Percentiles rank a stretch among this genome's conserved stretches.
Evolutionary conservation across 2,113 vertebrate species (phyloP).

Genomic region (Excalfactoria chinensis): DNA sequence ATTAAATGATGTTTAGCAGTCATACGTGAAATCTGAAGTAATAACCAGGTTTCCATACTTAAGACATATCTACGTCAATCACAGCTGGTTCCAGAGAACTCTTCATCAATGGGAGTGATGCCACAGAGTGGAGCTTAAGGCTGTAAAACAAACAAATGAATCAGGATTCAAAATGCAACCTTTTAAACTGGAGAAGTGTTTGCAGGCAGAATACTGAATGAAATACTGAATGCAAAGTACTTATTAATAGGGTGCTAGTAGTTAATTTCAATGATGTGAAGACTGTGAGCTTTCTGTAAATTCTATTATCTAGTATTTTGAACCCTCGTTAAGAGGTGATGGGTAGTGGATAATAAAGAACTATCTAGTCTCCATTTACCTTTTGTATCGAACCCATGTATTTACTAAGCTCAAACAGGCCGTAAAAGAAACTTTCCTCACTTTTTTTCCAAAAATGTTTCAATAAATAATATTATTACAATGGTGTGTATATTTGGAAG

Average conservation of each 20-base stretch:
- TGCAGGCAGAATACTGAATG: not conserved
- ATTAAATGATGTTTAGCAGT: not conserved
- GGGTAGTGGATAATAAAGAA: not conserved
- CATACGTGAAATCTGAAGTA: not conserved
- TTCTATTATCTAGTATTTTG: not conserved
- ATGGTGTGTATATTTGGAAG: not conserved
- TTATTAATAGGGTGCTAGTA: not conserved
- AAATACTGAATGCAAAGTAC: not conserved
- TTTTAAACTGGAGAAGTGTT: not conserved
- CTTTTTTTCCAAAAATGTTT: not conserved
- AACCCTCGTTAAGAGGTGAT: not conserved
- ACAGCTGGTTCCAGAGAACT: not conserved
- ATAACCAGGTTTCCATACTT: not conserved
- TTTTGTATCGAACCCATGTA: not conserved
- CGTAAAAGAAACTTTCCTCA: not conserved
- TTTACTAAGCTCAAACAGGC: not conserved
- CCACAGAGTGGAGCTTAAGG: rapidly evolving
- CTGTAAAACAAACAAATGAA: not conserved
- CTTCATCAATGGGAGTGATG: not conserved
- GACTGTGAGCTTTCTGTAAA: not conserved
- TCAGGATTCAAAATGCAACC: not conserved
- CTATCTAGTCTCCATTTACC: not conserved
- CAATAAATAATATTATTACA: not conserved
- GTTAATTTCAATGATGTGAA: not conserved
- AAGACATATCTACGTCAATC: not conserved